Evolutionary conservation across 2,888 invertebrate species (phyloP), one percentile per base, ranked within the genome.

Genomic region (Beris morrisii): DNA sequence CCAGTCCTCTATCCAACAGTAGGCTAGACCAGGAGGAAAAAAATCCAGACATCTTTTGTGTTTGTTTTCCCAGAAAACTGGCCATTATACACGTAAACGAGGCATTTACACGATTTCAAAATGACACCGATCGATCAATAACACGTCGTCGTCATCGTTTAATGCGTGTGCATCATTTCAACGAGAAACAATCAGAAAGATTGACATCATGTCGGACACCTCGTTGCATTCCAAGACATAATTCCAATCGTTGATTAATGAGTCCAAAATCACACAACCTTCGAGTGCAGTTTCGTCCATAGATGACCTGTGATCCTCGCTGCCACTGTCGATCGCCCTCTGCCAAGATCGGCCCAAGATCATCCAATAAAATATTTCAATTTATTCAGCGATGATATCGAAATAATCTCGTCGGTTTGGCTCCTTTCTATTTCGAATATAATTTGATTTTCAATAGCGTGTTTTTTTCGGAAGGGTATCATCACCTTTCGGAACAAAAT

Each of bases 311-410:
- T 44, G 32, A 22, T 59, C 45, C 30, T 55, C 12, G 30, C 22
- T 28, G 56, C 55, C 43, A 43, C 43, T 13, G 43, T 56, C 15
- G 32, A 22, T 22, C n/a, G 43, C 30, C 38, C 38, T 38, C 15
- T 12, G 32, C 38, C 13, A 43, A 30, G 43, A 15, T 30, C 48
- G 48, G 31, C 55, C 48, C 65, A 54, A 65, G 54, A 64, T 67
- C 70, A 70, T 68, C 66, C 67, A 72, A 74, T 78, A 78, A 77
- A 76, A 76, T 78, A 78, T 77, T 77, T 75, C 77, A 78, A 78
- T 78, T 74, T 78, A 78, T 78, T 73, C 78, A 75, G 78, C 74
- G 78, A 75, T 77, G 77, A 78, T 43, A 61, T 61, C 61, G 52
- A 61, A 50, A 61, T 61, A 9, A 11, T 7, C 15, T 31, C n/a